Base-by-base conservation (phyloP, 2,113 vertebrate genomes). In the Hystrix cristata region DNA sequence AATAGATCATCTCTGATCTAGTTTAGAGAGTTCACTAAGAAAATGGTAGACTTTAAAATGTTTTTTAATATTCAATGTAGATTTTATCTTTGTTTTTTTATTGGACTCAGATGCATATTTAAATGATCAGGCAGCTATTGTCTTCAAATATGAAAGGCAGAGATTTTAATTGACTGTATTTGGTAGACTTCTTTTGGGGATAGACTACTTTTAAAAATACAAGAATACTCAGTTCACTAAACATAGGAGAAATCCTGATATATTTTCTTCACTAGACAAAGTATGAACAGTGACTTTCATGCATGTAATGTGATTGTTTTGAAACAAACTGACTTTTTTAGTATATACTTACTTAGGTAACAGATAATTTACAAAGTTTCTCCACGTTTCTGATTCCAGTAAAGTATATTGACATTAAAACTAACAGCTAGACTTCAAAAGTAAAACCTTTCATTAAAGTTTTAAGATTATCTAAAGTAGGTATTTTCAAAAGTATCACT, bases 401-500 rank as follows among this genome's bases (percentile, higher is more conserved):
- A 38, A 96, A 82, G 3, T 38, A 31, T 57, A 60, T 85, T 89
- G 79, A 92, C 65, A 89, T 90, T 60, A 81, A 94, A 79, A 92
- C 65, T 82, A 81, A 67, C 4, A 92, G 19, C 11, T 87, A 79
- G 23, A 74, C 43, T 90, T 92, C 46, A 46, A 67, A 57, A 94
- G 60, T 74, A 21, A 15, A 72, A 53, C 0, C 29, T 92, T 94
- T 84, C 59, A 62, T 48, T 90, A 72, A 60, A 80, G 27, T 82
- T 65, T 79, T 89, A 48, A 11, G 4, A 48, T 91, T 95, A 15
- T 78, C 7, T 59, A 48, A 84, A 87, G 6, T 79, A 43, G 11
- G 87, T n/a, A 74, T 91, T 85, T 92, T 81, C 31, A 86, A 27
- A 92, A 7, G 2, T 51, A 23, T 60, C 11, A 43, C 27, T 59